Base-by-base conservation (phyloP, 2,888 invertebrate genomes). In the Spilarctia lutea region DNA sequence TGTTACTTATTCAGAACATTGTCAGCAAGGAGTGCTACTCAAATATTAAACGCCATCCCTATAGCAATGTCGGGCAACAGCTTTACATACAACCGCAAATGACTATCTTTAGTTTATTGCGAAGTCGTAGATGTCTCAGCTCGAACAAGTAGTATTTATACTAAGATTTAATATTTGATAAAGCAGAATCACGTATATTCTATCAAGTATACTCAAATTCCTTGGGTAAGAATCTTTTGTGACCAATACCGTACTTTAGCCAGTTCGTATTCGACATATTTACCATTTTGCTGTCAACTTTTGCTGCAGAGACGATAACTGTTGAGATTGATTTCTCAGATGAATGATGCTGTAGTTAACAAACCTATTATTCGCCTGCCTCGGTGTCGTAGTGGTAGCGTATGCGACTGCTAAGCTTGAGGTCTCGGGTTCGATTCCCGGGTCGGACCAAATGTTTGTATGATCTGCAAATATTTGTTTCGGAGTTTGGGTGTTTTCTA, bases 1-100 rank as follows among this genome's bases (percentile, higher is more conserved):
- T 73, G 75, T 82, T 81, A 82, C 73, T 82, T 83, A 82, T 82
- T 82, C 83, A 82, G 73, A 24, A 60, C 76, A 74, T 81, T 83
- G 83, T 79, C 75, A 81, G 72, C 78, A 65, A 75, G 75, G 72
- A 83, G 82, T 78, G 82, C 74, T 75, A 75, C 73, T 83, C 78
- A 78, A 83, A 83, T 83, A 83, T 83, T 81, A 76, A 83, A 78
- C 75, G 76, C 68, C 10, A 60, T 48, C 10, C 42, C n/a, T 27
- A 35, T 45, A 70, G 42, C n/a, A 71, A 42, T 65, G 71, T 30
- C 30, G 27, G 27, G 39, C 39, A 27, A 39, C 27, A 30, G 42
- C 70, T 70, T 39, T 42, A 70, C 63, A 42, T 20, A 70, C 60
- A 27, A 27, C 39, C 71, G 39, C 69, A 56, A 69, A 69, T 35